phyloP scores from a whole-genome alignment of 2,888 invertebrate species.

The Ariolimax columbianus region DNA sequence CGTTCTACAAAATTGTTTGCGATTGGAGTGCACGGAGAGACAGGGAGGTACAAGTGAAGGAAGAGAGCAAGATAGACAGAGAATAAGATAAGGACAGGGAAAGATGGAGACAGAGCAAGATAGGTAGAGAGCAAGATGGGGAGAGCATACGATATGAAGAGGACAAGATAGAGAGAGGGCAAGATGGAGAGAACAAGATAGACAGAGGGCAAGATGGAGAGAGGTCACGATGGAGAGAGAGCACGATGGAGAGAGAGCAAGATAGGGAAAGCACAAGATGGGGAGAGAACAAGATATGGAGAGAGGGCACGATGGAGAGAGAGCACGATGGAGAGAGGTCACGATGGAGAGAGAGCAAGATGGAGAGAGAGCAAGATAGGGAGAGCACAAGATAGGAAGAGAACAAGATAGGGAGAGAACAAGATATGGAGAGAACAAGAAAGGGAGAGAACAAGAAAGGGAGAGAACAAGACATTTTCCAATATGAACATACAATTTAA shows the following conservation, averaged over 20 bases:
- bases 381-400: neutral
- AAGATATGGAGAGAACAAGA: neutral
- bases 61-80: neutral
- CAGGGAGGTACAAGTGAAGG: neutral
- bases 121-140: neutral
- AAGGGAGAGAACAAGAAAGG: neutral
- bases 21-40: neutral
- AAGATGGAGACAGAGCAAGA: neutral
- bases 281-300: neutral
- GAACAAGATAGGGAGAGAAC: neutral
- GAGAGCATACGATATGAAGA: neutral
- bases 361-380: neutral
- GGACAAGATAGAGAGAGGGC: neutral
- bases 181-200: neutral
- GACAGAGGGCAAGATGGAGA: neutral
- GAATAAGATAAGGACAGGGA: neutral
- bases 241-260: neutral
- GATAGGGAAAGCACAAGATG: neutral
- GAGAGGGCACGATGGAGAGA: neutral
- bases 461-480: neutral
- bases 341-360: neutral
- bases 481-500: too few relatives aligned
- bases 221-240: neutral
- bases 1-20: slow-evolving; percentile 10
- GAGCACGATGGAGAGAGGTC: neutral